Evolutionary conservation across 1,140 invertebrate species (phyloP), one percentile per base, ranked within the genome.

Genomic region (Lepidurus apus): DNA sequence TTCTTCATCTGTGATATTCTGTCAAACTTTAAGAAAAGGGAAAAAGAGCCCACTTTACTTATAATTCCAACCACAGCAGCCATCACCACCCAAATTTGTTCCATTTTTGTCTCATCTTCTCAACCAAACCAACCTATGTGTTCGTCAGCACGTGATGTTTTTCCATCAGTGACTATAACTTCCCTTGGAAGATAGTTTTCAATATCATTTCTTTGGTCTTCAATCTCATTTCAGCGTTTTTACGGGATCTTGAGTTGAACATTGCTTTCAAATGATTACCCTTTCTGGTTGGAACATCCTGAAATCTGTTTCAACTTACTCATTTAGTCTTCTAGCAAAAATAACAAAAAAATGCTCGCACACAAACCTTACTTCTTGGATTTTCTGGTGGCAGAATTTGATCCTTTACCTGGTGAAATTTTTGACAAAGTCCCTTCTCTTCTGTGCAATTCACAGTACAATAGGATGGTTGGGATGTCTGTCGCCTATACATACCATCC

Each of bases 1-100:
- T 65, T 65, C 53, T 65, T 65, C 53, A 65, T 65, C 53, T 65
- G 53, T 65, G 53, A 65, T 65, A 65, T 65, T 65, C 53, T 65
- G 53, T 65, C 53, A 65, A 65, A 65, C 53, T 65, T 65, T 65
- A 65, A 65, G 53, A 65, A 65, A 47, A 65, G 53, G 13, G 21
- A 65, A 65, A 65, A 65, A 9, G 53, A 65, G 53, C 53, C 53
- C 53, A 65, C 53, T 65, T 65, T 65, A 65, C 53, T 47, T 65
- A 65, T 65, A n/a, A 13, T 5, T 17, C 53, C 53, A 65, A n/a
- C n/a, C 53, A 65, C 53, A 65, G 53, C 53, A 65, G 53, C 9
- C 53, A 65, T 65, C 53, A 65, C 53, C 53, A 65, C n/a, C 53
- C 17, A 21, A n/a, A 65, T n/a, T 65, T 13, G 21, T 65, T 65